A percentile compares a stretch with the other conserved stretches of the same genome.
phyloP scores from a whole-genome alignment of 1,140 invertebrate species.

The Cardiocondyla obscurior region DNA sequence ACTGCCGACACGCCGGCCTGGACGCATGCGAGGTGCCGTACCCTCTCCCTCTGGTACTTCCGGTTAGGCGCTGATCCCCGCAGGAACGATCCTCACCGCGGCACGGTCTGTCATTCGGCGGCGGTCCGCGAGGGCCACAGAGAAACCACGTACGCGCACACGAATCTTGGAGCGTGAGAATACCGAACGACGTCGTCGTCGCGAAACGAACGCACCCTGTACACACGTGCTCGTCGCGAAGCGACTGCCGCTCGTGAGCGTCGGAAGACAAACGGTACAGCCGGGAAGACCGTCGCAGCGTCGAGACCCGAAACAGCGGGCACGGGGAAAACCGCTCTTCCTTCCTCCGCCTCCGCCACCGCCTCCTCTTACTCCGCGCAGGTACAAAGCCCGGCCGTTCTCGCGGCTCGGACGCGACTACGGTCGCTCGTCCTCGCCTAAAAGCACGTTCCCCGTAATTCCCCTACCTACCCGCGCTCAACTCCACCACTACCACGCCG shows the following conservation, averaged over 20 bases:
- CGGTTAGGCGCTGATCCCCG: neutral
- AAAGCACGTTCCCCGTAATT: slow-evolving; percentile 71
- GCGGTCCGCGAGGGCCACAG: neutral
- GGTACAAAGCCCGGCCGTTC: neutral
- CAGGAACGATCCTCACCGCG: neutral
- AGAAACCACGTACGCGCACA: no score
- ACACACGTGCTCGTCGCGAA: slow-evolving; percentile 45
- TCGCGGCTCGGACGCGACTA: slow-evolving; percentile 68
- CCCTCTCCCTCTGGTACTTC: slow-evolving; percentile 12
- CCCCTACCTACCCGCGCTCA: slow-evolving; percentile 23
- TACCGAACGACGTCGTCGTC: neutral
- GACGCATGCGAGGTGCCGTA: neutral
- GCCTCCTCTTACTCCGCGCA: neutral
- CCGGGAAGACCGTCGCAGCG: neutral
- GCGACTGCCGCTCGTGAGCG: neutral
- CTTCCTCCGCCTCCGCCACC: slow-evolving; percentile 1
- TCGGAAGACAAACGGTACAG: neutral
- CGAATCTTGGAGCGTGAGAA: no score
- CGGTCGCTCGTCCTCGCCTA: slow-evolving; percentile 69
- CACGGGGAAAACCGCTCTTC: slow-evolving; percentile 14
- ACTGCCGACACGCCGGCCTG: neutral
- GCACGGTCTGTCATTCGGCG: neutral
- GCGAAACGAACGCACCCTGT: slow-evolving; percentile 13
- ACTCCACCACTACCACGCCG: neutral
- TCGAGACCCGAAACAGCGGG: neutral